Evolutionary conservation across 1,140 invertebrate genomes (phyloP), one percentile per base, ranked within the genome.

Genomic region (Musca domestica): DNA sequence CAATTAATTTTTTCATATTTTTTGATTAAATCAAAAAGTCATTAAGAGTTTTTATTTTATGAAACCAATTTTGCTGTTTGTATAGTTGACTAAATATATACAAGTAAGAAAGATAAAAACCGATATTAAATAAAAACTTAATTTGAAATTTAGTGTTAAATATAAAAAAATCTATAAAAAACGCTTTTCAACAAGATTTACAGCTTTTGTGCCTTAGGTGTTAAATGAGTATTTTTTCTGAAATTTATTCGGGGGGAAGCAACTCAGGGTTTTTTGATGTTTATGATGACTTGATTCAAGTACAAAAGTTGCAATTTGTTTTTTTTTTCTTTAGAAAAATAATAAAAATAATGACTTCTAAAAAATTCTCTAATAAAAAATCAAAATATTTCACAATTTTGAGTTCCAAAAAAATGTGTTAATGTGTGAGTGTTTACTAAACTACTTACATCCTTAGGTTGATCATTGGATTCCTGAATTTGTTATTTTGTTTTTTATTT

Each of bases 401-500:
- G 3, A 30, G 27, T 30, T 30, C 9, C 27, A 9, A 49, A 64
- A 49, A 65, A 49, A 41, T 51, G 64, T 14, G 48, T 51, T 25
- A 48, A 22, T 48, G 20, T 65, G 30, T 49, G 17, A 7, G 15
- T 47, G 14, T 17, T n/a, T 68, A 27, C 34, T 41, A 64, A 70
- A 71, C 76, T 78, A 78, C 76, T 78, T 78, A 78, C 76, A 75
- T 78, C 76, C 76, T 78, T 78, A 34, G 74, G 58, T 71, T 75
- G 56, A 27, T 61, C 56, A 19, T 61, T 61, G 34, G 56, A 41
- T 30, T 61, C 56, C 56, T 61, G 7, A 61, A 34, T 61, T 41
- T 75, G 74, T 78, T 74, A 74, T 78, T 75, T n/a, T 75, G 2
- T 51, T 61, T 41, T 41, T 41, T 34, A 20, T 61, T 19, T 61